A percentile compares a stretch with the other conserved stretches of the same genome.
Conservation (phyloP, 1,140 invertebrate species). For the Hormaphis cornu region DNA sequence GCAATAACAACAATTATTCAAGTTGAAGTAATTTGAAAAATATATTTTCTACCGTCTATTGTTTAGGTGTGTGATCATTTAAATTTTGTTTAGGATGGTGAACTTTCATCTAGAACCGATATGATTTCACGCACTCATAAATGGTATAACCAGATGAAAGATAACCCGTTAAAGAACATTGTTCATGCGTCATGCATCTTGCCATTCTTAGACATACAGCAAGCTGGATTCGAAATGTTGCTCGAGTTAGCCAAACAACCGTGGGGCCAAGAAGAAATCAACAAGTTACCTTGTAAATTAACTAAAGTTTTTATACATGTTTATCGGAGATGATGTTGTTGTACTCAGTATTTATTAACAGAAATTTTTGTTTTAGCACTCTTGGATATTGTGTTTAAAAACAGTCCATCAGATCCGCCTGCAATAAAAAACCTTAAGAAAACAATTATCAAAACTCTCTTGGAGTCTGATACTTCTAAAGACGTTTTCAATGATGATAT, state of each 20-base stretch:
- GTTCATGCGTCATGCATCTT: constrained; percentile 48
- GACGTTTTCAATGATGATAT: neutral
- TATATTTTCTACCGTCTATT: constrained; percentile 1
- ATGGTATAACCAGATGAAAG: constrained; percentile 50
- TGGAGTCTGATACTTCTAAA: neutral
- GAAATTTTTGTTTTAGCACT: neutral
- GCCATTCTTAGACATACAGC: constrained; percentile 53
- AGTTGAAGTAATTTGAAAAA: constrained; percentile 44
- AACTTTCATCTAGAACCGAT: constrained; percentile 43
- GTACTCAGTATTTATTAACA: neutral
- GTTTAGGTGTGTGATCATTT: constrained; percentile 8
- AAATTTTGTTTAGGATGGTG: constrained; percentile 39
- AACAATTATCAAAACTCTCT: neutral
- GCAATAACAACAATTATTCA: constrained; percentile 50
- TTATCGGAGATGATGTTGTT: neutral
- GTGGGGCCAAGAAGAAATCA: constrained; percentile 57
- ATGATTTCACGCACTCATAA: constrained; percentile 46
- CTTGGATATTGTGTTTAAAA: neutral
- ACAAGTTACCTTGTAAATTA: constrained; percentile 45
- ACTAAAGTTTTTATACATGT: neutral
- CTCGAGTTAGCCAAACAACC: constrained; percentile 46
- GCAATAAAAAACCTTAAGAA: neutral
- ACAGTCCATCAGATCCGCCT: neutral
- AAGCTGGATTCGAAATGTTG: constrained; percentile 48
- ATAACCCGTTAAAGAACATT: constrained; percentile 49